Percentiles rank a stretch among this genome's conserved stretches.
phyloP scores from a whole-genome alignment of 1,140 invertebrate genomes.

The Pseudoatta argentina region DNA sequence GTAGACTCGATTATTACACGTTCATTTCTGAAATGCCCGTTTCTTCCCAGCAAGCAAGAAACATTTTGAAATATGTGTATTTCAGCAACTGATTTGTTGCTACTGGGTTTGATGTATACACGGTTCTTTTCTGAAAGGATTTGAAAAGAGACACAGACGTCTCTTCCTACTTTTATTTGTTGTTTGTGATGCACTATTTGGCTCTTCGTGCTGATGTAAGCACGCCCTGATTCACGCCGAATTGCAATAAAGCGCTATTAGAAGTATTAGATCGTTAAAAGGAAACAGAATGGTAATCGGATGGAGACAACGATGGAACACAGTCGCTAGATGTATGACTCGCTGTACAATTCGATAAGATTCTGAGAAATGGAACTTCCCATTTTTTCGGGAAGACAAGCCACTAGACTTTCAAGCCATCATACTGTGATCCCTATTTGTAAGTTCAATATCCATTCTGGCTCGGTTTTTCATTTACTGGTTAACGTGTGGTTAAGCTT shows the following conservation, averaged over 20 bases:
- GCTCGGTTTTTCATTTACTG: no score
- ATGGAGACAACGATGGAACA: slow-evolving; percentile 23
- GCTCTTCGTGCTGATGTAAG: slow-evolving; percentile 8
- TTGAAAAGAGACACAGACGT: slow-evolving; percentile 16
- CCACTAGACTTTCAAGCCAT: no score
- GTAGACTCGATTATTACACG: slow-evolving; percentile 14
- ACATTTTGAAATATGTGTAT: no score
- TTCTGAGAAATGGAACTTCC: no score
- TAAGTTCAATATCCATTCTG: no score
- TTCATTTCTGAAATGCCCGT: neutral
- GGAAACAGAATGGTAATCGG: slow-evolving; percentile 37
- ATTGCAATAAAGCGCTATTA: slow-evolving; percentile 54
- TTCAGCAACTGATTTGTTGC: no score
- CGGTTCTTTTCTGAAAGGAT: slow-evolving; percentile 2
- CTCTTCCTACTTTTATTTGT: slow-evolving; percentile 34
- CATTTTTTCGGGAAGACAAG: no score
- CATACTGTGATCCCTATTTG: no score
- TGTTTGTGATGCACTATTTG: slow-evolving; percentile 23
- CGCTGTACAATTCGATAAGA: neutral
- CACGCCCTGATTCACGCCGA: slow-evolving; percentile 44
- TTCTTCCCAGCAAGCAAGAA: neutral
- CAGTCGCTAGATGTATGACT: slow-evolving; percentile 28
- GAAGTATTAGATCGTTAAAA: slow-evolving; percentile 46
- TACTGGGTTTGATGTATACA: neutral
- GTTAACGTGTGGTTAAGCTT: no score